phyloP scores from a whole-genome alignment of 2,888 invertebrate species.

The Spodoptera exigua region DNA sequence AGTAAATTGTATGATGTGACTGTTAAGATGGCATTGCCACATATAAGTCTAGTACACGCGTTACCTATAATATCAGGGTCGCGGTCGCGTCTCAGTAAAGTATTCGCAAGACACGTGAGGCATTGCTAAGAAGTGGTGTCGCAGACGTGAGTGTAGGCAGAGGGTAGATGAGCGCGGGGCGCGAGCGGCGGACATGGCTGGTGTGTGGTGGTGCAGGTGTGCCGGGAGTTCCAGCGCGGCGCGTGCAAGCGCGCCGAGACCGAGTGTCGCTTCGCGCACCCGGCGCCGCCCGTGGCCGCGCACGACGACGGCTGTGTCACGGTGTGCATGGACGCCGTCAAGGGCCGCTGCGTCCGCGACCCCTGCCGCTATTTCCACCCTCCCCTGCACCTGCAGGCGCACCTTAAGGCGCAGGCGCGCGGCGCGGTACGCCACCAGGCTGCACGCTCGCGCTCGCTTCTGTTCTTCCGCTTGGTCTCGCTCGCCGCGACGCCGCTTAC shows the following conservation, averaged over 20 bases:
- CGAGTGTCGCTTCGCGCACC: constrained; percentile 99
- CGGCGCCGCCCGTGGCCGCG: constrained; percentile 98
- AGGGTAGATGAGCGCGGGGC: constrained; percentile 59
- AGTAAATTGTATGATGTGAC: constrained; percentile 44
- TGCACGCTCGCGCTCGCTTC: constrained; percentile 89
- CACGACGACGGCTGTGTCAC: constrained; percentile 99
- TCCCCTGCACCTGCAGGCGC: constrained; percentile 99
- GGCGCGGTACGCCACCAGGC: constrained; percentile 94
- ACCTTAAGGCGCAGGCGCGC: constrained; percentile 99
- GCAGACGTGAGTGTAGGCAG: constrained; percentile 54
- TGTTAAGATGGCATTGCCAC: constrained; percentile 44
- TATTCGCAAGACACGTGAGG: constrained; percentile 37
- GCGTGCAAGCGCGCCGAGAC: constrained; percentile 99
- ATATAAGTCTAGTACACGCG: constrained; percentile 22
- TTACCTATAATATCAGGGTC: constrained; percentile 14
- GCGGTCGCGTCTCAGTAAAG: constrained; percentile 24
- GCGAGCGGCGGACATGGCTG: constrained; percentile 80
- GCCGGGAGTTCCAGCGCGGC: constrained; percentile 99
- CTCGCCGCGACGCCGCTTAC: constrained; percentile 88
- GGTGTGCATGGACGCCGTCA: constrained; percentile 99
- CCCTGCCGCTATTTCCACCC: constrained; percentile 99
- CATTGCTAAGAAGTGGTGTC: constrained; percentile 44
- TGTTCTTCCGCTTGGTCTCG: constrained; percentile 87
- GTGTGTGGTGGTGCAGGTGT: constrained; percentile 93
- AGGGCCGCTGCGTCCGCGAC: constrained; percentile 99